Evolutionary conservation across 2,888 invertebrate species (phyloP).

Genomic region (Tinea pellionella): DNA sequence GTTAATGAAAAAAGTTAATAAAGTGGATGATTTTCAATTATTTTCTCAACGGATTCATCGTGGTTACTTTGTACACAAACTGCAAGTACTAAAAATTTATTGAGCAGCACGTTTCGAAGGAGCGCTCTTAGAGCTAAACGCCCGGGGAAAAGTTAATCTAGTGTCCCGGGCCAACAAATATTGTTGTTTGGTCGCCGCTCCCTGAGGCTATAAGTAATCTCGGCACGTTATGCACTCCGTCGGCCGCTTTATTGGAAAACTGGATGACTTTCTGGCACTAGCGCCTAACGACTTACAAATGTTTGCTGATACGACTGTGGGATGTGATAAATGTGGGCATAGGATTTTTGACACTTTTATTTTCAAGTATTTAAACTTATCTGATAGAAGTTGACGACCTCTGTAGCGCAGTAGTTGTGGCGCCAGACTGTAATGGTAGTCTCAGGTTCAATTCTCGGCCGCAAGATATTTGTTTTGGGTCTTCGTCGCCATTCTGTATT

Average conservation of each 20-base stretch:
- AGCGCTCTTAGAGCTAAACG: conserved; percentile 21
- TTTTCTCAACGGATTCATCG: neutral
- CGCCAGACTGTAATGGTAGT: no score
- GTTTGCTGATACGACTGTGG: conserved; percentile 19
- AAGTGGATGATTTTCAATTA: neutral
- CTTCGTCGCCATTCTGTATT: no score
- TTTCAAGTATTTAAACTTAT: no score
- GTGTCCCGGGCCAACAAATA: conserved; percentile 55
- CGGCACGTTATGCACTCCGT: conserved; percentile 56
- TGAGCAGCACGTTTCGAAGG: conserved; percentile 12
- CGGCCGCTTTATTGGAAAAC: conserved; percentile 56
- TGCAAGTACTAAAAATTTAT: conserved; percentile 11
- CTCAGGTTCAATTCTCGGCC: no score
- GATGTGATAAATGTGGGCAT: neutral
- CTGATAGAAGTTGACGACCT: no score
- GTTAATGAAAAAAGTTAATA: neutral
- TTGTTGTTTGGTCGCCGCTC: conserved; percentile 53
- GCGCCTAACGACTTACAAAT: conserved; percentile 27
- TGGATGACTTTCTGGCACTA: conserved; percentile 30
- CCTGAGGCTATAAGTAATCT: conserved; percentile 58
- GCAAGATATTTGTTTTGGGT: no score
- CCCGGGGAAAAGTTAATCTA: conserved; percentile 59
- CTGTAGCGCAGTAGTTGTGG: no score
- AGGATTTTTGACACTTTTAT: neutral
- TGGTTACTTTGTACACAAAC: conserved; percentile 2